Base-by-base conservation (phyloP, 2,888 invertebrate genomes). In the Hydriomena furcata region DNA sequence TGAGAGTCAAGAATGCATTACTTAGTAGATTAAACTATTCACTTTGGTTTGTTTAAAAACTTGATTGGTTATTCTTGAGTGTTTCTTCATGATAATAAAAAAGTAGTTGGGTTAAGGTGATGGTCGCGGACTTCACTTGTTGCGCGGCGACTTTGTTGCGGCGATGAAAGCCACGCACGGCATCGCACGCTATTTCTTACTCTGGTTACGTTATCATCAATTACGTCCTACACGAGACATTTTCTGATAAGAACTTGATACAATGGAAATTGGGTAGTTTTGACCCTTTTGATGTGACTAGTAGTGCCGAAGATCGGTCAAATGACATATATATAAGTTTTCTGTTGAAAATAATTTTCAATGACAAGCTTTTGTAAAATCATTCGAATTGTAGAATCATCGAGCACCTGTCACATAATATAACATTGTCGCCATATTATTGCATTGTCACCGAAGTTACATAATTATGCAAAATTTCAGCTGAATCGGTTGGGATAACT, bases 151-250 rank as follows among this genome's bases (percentile, higher is more conserved):
- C 80, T 82, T 84, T 80, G 84, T 87, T 79, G 75, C 76, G 76
- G 76, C 76, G 78, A 71, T 81, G 82, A 85, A 87, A 83, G 84
- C 80, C 84, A 84, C 86, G 84, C 86, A 86, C 79, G 82, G 75
- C 65, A 74, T 68, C 72, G 78, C 86, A 83, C 81, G 84, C 81
- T 71, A 80, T 71, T 69, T 66, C 68, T 65, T 71, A 65, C 71
- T 71, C 69, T 67, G 75, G 74, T 78, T 79, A 74, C 79, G 76
- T 73, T 74, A 73, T 70, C 71, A 70, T 71, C 76, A 79, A 83
- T 79, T 77, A 75, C 74, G 70, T 24, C 30, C 50, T 21, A 47
- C 21, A 31, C 17, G 32, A 40, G 27, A 32, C 42, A 46, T 42
- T 46, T 51, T 36, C 36, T 41, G 51, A 52, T 52, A 46, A 46